These are phyloP conservation scores for Harpegnathos saltator DNA, from an alignment of 1,140 invertebrate species.

Conservation along the genomic window DNA sequence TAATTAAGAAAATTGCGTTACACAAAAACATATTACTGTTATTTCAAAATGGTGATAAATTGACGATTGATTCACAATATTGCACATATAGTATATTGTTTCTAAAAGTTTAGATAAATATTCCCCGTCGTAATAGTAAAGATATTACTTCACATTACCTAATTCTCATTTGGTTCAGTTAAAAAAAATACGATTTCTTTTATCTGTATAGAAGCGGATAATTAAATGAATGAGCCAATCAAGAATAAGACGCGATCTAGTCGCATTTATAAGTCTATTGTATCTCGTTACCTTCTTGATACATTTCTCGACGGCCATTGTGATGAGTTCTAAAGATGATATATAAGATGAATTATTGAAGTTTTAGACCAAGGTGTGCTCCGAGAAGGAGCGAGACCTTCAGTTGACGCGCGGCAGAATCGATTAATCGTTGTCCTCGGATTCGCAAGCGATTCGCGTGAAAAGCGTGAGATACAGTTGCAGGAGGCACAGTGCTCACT, in stretches of 20 bases:
- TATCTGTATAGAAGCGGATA: no score
- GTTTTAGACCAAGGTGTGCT: not conserved
- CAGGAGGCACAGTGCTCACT: slow-evolving; percentile 44
- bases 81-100: not conserved
- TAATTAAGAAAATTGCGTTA: slow-evolving; percentile 29
- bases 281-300: not conserved
- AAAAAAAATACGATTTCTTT: no score
- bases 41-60: slow-evolving; percentile 14
- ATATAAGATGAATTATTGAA: not conserved
- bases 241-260: not conserved
- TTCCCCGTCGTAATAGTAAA: no score
- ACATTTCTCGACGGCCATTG: not conserved
- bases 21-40: slow-evolving; percentile 31
- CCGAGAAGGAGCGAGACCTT: not conserved
- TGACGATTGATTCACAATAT: not conserved
- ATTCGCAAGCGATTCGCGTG: slow-evolving; percentile 30
- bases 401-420: not conserved
- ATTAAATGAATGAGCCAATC: no score
- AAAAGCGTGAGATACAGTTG: slow-evolving; percentile 56
- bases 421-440: slow-evolving; percentile 45
- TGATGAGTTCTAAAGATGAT: no score
- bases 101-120: no score
- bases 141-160: no score
- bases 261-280: not conserved
- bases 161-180: no score